Evolutionary conservation across 2,113 vertebrate genomes (phyloP), one percentile per base, ranked within the genome.

Genomic region (Odontesthes bonariensis): DNA sequence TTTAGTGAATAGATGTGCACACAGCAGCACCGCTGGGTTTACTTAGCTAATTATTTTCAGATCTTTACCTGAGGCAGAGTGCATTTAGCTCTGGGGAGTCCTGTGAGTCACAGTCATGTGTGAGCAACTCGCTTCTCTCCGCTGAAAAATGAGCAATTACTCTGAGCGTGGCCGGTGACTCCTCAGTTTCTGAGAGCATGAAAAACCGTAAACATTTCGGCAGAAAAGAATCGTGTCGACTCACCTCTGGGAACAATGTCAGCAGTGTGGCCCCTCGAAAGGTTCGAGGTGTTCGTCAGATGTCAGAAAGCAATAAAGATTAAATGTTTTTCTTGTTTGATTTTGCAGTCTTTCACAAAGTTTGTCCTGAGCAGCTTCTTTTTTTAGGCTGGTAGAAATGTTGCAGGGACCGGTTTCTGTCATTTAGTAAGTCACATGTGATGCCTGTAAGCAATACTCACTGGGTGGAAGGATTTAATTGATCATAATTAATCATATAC

Each of bases 1-100:
- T 65, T 33, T 5, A 22, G 60, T 31, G 20, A 8, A 35, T 42
- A 17, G 38, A 63, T n/a, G 22, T 44, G 22, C 52, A 68, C 59
- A 51, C 38, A 23, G 54, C 38, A 14, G 14, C 0, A 38, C 49
- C 52, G 20, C 16, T 68, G 47, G 59, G 59, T 49, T 60, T 17
- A 66, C 82, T 53, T 12, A 52, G 58, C 75, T 76, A 56, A 80
- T 84, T 77, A 75, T 82, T 71, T 83, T 77, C 46, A 73, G 67
- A 70, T 78, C 51, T 73, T 56, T 70, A 62, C 66, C 53, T 22
- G 66, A 3, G 69, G 83, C 75, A 54, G 20, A 70, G 62, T 27
- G 44, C 3, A 19, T 56, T 53, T 75, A 52, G 73, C 73, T 56
- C 55, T 20, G 16, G 55, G 68, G 46, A 77, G 63, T 72, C 40